Conservation (phyloP, 2,888 invertebrate species). For the Zaprionus obscuricornis region DNA sequence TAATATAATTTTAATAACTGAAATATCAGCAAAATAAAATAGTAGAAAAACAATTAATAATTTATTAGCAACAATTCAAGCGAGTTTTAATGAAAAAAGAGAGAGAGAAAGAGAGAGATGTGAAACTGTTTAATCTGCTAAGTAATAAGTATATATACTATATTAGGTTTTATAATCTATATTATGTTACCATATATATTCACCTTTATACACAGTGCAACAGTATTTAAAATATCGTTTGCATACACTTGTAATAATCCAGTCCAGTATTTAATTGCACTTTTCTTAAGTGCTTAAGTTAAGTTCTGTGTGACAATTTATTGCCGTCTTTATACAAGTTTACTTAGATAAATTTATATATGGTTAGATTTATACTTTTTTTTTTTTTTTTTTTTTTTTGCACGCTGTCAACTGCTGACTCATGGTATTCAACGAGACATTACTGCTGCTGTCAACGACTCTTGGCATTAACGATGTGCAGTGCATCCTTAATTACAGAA, state of each 20-base stretch:
- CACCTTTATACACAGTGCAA: background rate
- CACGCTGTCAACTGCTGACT: constrained; percentile 44
- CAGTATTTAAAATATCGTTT: constrained; percentile 21
- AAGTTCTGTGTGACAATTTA: constrained; percentile 47
- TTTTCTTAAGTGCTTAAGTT: constrained; percentile 25
- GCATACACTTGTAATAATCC: no score
- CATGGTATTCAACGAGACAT: constrained; percentile 46
- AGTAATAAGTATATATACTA: no score
- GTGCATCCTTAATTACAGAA: constrained; percentile 68
- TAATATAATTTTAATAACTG: constrained; percentile 59
- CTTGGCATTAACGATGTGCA: constrained; percentile 60
- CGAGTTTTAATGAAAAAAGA: constrained; percentile 13
- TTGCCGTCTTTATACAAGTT: constrained; percentile 33
- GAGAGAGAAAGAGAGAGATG: constrained; percentile 14
- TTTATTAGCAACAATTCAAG: no score
- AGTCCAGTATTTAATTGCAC: constrained; percentile 54
- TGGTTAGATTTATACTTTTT: constrained; percentile 8
- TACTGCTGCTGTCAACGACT: constrained; percentile 66
- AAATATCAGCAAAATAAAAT: constrained; percentile 47
- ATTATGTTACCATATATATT: no score
- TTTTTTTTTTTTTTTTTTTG: constrained; percentile 6
- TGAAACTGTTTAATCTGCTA: no score
- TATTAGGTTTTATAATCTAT: no score
- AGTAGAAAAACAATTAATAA: no score
- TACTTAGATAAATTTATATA: constrained; percentile 42